Conservation (phyloP, 2,113 vertebrate species). For the Kryptolebias marmoratus region DNA sequence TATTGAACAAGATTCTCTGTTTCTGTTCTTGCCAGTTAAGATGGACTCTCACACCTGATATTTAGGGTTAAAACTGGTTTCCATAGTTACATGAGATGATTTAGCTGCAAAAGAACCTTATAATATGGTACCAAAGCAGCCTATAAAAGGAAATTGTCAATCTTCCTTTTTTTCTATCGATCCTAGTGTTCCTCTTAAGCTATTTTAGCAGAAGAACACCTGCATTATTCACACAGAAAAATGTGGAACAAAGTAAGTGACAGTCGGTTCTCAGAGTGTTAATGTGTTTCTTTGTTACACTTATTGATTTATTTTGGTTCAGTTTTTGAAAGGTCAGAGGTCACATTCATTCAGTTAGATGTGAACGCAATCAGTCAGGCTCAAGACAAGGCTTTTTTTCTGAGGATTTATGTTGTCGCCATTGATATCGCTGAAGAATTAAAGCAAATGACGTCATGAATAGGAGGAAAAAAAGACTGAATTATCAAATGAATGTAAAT, state of each 20-base stretch:
- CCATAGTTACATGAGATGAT: slow-evolving; percentile 12
- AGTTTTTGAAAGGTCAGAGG: slow-evolving; percentile 6
- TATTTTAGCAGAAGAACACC: not conserved
- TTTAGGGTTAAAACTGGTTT: slow-evolving; percentile 25
- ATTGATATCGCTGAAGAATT: too few species aligned
- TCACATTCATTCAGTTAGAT: not conserved
- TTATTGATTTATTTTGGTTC: slow-evolving; percentile 1
- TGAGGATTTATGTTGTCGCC: too few species aligned
- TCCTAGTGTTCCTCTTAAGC: not conserved
- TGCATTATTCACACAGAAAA: not conserved
- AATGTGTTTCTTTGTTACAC: not conserved
- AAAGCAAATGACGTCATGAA: too few species aligned
- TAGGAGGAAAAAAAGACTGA: too few species aligned
- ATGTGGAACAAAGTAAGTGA: not conserved
- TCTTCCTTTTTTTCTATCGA: slow-evolving; percentile 20
- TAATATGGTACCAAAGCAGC: not conserved
- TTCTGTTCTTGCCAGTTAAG: slow-evolving; percentile 6
- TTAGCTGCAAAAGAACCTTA: slow-evolving; percentile 2
- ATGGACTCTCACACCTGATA: not conserved
- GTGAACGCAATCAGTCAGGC: too few species aligned
- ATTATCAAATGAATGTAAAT: too few species aligned
- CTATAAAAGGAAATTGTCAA: not conserved
- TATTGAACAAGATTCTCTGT: slow-evolving; percentile 1
- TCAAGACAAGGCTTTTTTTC: not conserved
- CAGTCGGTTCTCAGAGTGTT: not conserved